These are phyloP conservation scores for Saccostrea echinata DNA, from an alignment of 1,140 invertebrate species.

Conservation along the genomic window DNA sequence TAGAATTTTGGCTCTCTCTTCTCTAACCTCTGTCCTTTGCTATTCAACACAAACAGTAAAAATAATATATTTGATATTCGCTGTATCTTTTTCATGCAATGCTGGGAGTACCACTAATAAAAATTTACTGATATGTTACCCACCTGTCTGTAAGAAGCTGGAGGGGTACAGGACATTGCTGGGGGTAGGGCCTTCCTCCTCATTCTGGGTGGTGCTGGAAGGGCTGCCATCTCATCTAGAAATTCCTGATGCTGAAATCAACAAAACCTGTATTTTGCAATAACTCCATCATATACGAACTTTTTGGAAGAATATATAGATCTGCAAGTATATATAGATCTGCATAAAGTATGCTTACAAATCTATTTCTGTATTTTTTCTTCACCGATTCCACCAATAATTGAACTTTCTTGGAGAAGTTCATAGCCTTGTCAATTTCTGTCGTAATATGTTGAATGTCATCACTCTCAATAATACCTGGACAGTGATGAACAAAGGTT, in stretches of 20 bases:
- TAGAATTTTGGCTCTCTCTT: conserved; percentile 45
- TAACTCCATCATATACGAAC: background rate
- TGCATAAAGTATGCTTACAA: conserved; percentile 61
- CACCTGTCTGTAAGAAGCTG: conserved; percentile 38
- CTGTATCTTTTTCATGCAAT: too few relatives aligned
- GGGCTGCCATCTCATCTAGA: conserved; percentile 63
- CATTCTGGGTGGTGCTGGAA: conserved; percentile 58
- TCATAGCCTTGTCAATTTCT: conserved; percentile 79
- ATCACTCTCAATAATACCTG: conserved; percentile 80
- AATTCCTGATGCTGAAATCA: conserved; percentile 58
- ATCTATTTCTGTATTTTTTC: conserved; percentile 77
- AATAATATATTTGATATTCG: background rate
- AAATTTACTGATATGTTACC: background rate
- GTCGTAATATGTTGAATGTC: conserved; percentile 77
- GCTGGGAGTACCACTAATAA: background rate
- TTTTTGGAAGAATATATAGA: too few relatives aligned
- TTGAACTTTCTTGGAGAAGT: conserved; percentile 79
- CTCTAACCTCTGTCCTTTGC: conserved; percentile 29
- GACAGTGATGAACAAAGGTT: conserved; percentile 21
- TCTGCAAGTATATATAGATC: background rate
- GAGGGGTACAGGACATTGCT: conserved; percentile 15
- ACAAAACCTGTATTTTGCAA: background rate
- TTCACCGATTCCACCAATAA: conserved; percentile 78
- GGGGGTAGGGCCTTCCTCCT: conserved; percentile 50
- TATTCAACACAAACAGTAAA: background rate